Percentiles rank a stretch among this genome's conserved stretches.
Evolutionary conservation across 2,113 vertebrate genomes (phyloP).

Genomic region (Pogona vitticeps): DNA sequence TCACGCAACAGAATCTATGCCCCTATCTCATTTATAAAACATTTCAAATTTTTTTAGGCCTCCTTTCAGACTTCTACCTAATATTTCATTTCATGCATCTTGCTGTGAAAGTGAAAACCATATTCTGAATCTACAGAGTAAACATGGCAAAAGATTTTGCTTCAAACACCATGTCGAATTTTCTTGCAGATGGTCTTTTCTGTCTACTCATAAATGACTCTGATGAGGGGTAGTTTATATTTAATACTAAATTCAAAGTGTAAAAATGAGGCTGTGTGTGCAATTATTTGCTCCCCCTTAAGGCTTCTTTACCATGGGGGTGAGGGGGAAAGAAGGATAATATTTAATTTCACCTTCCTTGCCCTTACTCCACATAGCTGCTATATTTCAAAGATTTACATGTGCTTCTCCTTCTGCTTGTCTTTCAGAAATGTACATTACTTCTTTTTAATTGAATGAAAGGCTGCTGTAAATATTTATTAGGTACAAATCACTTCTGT

Average conservation of each 20-base stretch:
- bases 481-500: constrained; percentile 60
- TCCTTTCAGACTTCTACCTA: background rate
- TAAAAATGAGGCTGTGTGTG: too few species aligned
- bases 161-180: background rate
- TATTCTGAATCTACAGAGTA: background rate
- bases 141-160: background rate
- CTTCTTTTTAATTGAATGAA: constrained; percentile 40
- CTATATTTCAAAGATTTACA: constrained; percentile 32
- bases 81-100: background rate
- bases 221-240: background rate
- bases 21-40: background rate
- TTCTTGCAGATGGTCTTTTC: background rate
- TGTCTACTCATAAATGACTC: background rate
- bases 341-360: constrained; percentile 43
- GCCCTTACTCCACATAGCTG: constrained; percentile 12
- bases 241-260: too few species aligned
- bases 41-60: background rate
- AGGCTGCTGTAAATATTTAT: constrained; percentile 58
- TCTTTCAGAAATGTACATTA: constrained; percentile 62
- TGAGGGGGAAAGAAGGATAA: background rate
- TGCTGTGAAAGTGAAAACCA: background rate
- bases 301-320: background rate
- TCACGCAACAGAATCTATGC: background rate
- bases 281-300: too few species aligned
- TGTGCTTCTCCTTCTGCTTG: constrained; percentile 22